These are phyloP conservation scores for Fratercula arctica DNA, from an alignment of 2,797 vertebrate genomes.

Conservation along the genomic window DNA sequence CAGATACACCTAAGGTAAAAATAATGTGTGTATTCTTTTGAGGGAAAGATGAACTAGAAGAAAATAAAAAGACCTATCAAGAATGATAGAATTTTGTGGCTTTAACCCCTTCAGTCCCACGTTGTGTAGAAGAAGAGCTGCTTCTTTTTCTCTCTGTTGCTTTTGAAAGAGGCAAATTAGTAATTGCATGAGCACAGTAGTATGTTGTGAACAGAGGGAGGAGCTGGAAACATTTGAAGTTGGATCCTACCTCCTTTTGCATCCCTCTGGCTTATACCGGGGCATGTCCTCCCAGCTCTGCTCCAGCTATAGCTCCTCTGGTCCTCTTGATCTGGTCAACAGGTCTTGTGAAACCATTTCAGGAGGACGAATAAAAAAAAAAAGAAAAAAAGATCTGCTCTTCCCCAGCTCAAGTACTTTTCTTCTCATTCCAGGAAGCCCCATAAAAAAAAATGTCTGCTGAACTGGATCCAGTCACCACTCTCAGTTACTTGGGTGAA, in stretches of 20 bases:
- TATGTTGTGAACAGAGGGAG: background rate
- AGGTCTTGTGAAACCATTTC: background rate
- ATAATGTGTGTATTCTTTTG: background rate
- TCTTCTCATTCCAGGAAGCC: background rate
- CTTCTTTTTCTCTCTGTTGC: background rate
- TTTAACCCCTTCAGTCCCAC: background rate
- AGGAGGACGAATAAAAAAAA: background rate
- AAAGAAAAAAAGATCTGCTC: background rate
- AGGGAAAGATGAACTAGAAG: background rate
- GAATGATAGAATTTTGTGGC: background rate
- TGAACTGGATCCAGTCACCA: background rate
- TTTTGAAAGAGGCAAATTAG: background rate
- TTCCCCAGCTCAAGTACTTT: background rate
- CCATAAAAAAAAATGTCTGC: background rate
- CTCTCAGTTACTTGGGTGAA: background rate
- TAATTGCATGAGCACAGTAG: background rate
- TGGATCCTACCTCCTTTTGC: background rate
- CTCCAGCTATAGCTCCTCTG: background rate
- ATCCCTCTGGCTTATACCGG: background rate
- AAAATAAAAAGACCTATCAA: slow-evolving; percentile 23
- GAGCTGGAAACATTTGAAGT: background rate
- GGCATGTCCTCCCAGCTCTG: background rate
- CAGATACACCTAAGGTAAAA: slow-evolving; percentile 53
- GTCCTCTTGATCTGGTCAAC: background rate
- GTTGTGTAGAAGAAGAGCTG: background rate